Conservation (phyloP, 2,797 vertebrate genomes). For the Calcarius lapponicus region DNA sequence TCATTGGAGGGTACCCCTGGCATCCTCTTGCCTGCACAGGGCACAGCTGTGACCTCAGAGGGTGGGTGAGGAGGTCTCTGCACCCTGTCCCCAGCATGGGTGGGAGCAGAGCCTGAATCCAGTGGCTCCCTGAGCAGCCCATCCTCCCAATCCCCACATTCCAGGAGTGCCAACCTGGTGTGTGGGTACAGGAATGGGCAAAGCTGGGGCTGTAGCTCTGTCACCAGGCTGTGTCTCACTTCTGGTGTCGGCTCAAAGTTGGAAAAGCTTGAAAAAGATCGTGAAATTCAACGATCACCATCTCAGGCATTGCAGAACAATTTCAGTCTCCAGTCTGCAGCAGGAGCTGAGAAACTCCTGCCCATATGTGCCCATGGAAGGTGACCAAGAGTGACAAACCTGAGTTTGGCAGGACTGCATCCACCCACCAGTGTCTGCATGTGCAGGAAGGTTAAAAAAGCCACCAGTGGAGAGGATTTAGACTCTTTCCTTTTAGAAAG, state of each 20-base stretch:
- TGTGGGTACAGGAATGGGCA: background rate
- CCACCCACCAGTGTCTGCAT: background rate
- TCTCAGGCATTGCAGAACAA: background rate
- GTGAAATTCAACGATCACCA: background rate
- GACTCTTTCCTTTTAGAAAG: background rate
- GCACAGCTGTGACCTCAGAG: background rate
- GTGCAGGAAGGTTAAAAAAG: background rate
- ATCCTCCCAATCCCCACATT: fast-evolving
- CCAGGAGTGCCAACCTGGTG: background rate
- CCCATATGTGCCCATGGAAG: background rate
- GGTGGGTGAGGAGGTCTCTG: background rate
- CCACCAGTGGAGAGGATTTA: fast-evolving
- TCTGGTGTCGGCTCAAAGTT: fast-evolving
- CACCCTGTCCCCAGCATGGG: fast-evolving
- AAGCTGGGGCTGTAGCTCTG: background rate
- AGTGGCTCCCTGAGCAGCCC: background rate
- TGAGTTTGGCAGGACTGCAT: background rate
- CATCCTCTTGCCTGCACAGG: background rate
- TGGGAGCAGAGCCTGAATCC: background rate
- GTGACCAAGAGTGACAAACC: background rate
- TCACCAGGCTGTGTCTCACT: background rate
- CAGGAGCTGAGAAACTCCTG: background rate
- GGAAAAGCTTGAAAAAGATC: background rate
- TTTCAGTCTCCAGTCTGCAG: background rate
- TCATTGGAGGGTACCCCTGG: fast-evolving